These are phyloP conservation scores for Accipiter cooperii DNA, from an alignment of 2,113 vertebrate species.

Conservation along the genomic window DNA sequence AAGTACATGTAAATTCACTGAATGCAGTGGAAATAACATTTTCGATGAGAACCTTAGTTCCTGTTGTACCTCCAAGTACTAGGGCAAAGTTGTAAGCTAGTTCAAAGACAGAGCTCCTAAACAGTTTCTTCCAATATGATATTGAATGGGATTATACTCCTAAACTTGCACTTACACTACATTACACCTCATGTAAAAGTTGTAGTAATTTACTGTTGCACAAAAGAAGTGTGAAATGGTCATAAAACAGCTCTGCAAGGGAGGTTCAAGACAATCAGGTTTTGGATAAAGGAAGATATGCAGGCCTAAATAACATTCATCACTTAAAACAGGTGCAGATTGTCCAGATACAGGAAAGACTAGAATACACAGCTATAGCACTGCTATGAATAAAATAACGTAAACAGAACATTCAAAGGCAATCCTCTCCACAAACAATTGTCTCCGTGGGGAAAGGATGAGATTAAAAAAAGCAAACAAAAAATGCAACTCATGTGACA, in stretches of 20 bases:
- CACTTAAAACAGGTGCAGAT: neutral
- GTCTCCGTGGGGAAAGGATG: neutral
- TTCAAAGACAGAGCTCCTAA: neutral
- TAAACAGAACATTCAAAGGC: neutral
- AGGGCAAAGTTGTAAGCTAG: neutral
- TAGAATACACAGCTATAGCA: neutral
- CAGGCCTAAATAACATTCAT: neutral
- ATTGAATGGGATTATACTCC: neutral
- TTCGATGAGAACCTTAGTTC: neutral
- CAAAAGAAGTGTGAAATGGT: neutral
- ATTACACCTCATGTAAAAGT: neutral
- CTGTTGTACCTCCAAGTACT: neutral
- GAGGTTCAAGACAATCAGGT: neutral
- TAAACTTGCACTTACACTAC: neutral
- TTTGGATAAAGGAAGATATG: neutral
- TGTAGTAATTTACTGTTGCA: neutral
- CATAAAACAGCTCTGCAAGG: neutral
- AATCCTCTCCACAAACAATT: neutral
- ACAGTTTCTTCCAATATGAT: neutral
- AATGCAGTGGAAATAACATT: neutral
- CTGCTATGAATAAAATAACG: neutral
- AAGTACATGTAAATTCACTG: neutral
- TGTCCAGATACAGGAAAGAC: neutral
- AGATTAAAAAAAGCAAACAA: neutral
- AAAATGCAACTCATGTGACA: neutral